Evolutionary conservation across 2,113 vertebrate species (phyloP).

Genomic region (Pedetes capensis): DNA sequence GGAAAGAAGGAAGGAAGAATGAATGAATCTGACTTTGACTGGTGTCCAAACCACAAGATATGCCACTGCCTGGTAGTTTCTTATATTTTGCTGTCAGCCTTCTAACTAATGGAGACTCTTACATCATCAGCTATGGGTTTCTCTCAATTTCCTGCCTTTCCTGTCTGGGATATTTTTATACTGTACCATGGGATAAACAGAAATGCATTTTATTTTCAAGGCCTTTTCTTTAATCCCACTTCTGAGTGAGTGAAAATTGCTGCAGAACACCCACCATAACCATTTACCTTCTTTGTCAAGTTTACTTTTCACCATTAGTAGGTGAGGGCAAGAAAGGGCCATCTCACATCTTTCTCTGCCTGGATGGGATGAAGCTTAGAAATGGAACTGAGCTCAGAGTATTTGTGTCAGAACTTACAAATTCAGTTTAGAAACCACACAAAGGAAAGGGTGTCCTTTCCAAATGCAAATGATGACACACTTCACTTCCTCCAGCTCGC

Average conservation of each 20-base stretch:
- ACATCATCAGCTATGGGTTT: background rate
- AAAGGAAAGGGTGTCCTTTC: background rate
- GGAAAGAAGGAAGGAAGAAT: too few relatives aligned
- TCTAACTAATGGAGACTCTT: background rate
- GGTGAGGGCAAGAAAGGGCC: background rate
- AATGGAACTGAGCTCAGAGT: background rate
- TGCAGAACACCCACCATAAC: background rate
- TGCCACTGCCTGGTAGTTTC: background rate
- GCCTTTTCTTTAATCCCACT: slow-evolving; percentile 33
- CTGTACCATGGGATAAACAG: slow-evolving; percentile 7
- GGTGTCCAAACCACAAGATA: background rate
- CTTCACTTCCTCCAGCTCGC: background rate
- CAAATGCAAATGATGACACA: background rate
- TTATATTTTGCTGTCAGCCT: background rate
- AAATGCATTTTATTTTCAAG: slow-evolving; percentile 50
- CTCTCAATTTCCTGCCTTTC: slow-evolving; percentile 28
- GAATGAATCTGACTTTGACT: too few relatives aligned
- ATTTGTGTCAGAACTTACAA: background rate
- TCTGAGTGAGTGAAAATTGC: background rate
- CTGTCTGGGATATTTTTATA: slow-evolving; percentile 15
- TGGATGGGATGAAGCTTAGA: background rate
- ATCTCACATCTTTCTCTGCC: background rate
- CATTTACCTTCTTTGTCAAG: background rate
- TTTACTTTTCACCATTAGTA: background rate
- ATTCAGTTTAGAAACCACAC: slow-evolving; percentile 12